Evolutionary conservation across 2,888 invertebrate genomes (phyloP), one percentile per base, ranked within the genome.

Genomic region (Stenolophus ochropezus): DNA sequence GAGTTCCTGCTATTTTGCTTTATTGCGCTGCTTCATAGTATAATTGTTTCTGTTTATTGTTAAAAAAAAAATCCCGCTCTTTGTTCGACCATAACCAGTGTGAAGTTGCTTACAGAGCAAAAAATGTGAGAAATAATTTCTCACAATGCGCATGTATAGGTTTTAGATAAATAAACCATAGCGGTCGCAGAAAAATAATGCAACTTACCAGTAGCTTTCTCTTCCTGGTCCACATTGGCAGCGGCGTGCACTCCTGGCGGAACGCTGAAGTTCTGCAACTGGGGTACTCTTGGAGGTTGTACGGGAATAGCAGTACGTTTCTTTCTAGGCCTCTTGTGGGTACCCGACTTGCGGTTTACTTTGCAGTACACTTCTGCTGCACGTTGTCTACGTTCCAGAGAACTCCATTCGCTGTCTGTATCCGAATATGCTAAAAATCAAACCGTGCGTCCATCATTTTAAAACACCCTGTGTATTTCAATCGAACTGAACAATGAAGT

Each of bases 331-430:
- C 94, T 91, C 87, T 95, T 95, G 87, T 94, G 94, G 16, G 94
- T 92, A 65, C 93, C 92, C 4, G 93, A 91, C 87, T 94, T 94
- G 84, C 93, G 92, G 86, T 92, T 94, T 83, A 92, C 93, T 89
- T 94, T 94, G 75, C 92, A 91, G 86, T 92, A 91, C 25, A 91
- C 91, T 85, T 93, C 93, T 84, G 91, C 91, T 20, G 91, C 91
- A 82, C 92, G 90, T 84, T 93, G 92, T 83, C 93, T 90, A 82
- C 91, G 88, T 83, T 92, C 90, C 80, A 89, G 85, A 83, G 95
- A 95, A 85, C 95, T 96, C 88, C 94, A 95, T 84, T 97, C 97
- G 85, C 96, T 96, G 89, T 97, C 97, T 4, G 97, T 96, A 89
- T 97, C 97, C 82, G 96, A 96, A 89, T 95, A 95, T 81, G 94